Evolutionary conservation across 2,797 vertebrate genomes (phyloP), one percentile per base, ranked within the genome.

Genomic region (Neostethus bicornis): DNA sequence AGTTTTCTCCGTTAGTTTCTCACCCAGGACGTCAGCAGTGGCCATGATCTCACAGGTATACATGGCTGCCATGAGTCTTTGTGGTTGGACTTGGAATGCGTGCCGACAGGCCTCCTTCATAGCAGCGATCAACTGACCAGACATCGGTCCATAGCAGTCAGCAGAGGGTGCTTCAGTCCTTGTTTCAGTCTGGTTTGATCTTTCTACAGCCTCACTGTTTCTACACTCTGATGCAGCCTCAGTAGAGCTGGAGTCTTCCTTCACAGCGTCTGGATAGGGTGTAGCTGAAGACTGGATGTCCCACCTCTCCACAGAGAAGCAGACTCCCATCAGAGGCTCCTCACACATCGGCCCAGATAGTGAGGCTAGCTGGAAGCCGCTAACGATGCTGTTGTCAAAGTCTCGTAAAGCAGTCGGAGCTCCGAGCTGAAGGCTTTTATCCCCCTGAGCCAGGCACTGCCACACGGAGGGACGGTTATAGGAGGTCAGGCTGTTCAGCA

Each of bases 21-120:
- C 90, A 98, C 96, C 97, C 3, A 99, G 79, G 26, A 99, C 96
- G 6, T 99, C 97, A 0, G 94, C 93, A 0, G 96, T 98, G 49
- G 97, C 93, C 94, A 97, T 95, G 66, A 99, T 96, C 63, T 98
- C 96, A 32, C 97, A 99, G 0, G 95, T 98, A 69, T 99, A 99
- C 96, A 98, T 98, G 0, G 97, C 96, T 1, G 95, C 96, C 96
- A 99, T 95, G 13, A 99, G 94, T 2, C 97, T 93, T 85, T 98
- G 97, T 0, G 96, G 95, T 51, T 92, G 94, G 43, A 88, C 92
- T 26, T 96, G 96, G 80, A 99, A 91, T 2, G 96, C 94, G 0
- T 89, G 93, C 9, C 96, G 94, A 58, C 96, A 99, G 0, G 93
- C 94, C 56, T 99, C 96, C 75, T 98, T 99, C 93, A 96, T 92